Conservation (phyloP, 2,888 invertebrate species). For the Cancer borealis region DNA sequence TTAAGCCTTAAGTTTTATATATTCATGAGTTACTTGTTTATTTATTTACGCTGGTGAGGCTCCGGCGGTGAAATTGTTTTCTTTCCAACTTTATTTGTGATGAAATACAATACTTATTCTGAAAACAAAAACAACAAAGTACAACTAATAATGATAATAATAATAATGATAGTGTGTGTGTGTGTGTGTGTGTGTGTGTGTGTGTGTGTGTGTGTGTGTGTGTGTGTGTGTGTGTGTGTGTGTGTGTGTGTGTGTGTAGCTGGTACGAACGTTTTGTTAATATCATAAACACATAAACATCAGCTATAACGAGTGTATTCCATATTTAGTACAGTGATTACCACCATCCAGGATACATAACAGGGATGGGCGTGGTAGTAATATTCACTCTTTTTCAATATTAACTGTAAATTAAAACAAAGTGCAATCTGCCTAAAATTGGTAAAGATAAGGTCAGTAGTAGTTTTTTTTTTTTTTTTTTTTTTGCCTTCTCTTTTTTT, state of each 20-base stretch:
- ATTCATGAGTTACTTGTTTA: neutral
- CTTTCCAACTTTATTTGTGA: neutral
- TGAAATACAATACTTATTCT: too few species aligned
- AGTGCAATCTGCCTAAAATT: neutral
- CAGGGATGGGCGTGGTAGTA: neutral
- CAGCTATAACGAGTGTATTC: neutral
- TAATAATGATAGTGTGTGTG: neutral
- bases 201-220: too few species aligned
- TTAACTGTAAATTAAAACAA: conserved; percentile 1
- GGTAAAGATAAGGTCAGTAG: neutral
- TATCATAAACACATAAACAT: neutral
- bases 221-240: too few species aligned
- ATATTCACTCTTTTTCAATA: neutral
- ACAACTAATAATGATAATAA: neutral
- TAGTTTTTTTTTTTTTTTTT: neutral
- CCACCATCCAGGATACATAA: neutral
- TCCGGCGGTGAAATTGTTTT: neutral
- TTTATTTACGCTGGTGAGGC: neutral
- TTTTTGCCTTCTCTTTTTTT: neutral
- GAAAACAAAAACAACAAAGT: too few species aligned
- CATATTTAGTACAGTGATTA: conserved; percentile 9
- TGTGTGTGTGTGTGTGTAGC: too few species aligned
- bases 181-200: too few species aligned
- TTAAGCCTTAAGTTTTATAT: neutral
- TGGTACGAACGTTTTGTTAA: neutral